Evolutionary conservation across 2,888 invertebrate species (phyloP).

Genomic region (Agrenia bidenticulata): DNA sequence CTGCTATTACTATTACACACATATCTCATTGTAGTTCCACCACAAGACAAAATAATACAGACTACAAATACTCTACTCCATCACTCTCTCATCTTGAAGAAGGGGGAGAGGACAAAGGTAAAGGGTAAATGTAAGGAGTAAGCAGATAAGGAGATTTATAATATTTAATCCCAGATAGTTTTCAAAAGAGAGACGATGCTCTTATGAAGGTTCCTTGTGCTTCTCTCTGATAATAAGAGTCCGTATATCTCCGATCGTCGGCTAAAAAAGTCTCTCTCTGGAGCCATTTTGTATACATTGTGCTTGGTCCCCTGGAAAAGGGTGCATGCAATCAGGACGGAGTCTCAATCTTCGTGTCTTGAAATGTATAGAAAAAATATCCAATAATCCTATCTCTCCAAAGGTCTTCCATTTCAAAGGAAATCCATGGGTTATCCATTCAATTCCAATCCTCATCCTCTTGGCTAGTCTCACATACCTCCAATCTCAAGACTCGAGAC

Average conservation of each 20-base stretch:
- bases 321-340: constrained; percentile 5
- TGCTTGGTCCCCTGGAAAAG: constrained; percentile 4
- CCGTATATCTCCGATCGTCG: too few species aligned
- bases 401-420: not conserved
- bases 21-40: too few species aligned
- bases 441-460: too few species aligned
- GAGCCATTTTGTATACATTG: constrained; percentile 27
- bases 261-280: not conserved
- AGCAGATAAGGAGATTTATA: constrained; percentile 22
- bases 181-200: not conserved
- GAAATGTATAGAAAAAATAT: not conserved
- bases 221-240: not conserved
- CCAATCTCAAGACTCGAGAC: constrained; percentile 7
- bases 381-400: not conserved
- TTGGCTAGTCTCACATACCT: too few species aligned
- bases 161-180: constrained; percentile 23
- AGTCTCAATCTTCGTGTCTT: too few species aligned
- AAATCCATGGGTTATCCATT: too few species aligned
- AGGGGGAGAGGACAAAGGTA: not conserved
- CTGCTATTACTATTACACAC: too few species aligned
- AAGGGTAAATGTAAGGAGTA: not conserved
- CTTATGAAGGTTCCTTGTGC: not conserved
- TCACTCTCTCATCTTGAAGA: too few species aligned
- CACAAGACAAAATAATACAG: too few species aligned
- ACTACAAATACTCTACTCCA: too few species aligned